phyloP scores from a whole-genome alignment of 2,113 vertebrate species.

The Danio rerio region GRCz12tu NC_133196.1:18908501-18909000 shows the following conservation, averaged over 20 bases:
- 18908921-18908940: slow-evolving; percentile 62
- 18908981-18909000: slow-evolving; percentile 82
- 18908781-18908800: neutral
- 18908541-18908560: too few relatives aligned
- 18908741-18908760: neutral
- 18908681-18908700: neutral
- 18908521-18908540: too few relatives aligned
- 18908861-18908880: slow-evolving; percentile 47
- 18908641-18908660: too few relatives aligned
- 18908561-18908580: too few relatives aligned
- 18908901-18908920: slow-evolving; percentile 63
- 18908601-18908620: too few relatives aligned
- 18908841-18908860: slow-evolving; percentile 50
- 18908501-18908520: too few relatives aligned
- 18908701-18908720: neutral
- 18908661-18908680: neutral
- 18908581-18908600: too few relatives aligned
- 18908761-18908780: slow-evolving; percentile 1
- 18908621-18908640: too few relatives aligned
- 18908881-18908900: slow-evolving; percentile 54
- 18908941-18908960: slow-evolving; percentile 70
- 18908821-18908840: slow-evolving; percentile 47
- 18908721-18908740: neutral
- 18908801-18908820: slow-evolving; percentile 36
- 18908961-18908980: slow-evolving; percentile 83